Evolutionary conservation across 1,140 invertebrate species (phyloP), one percentile per base, ranked within the genome.

Genomic region (Vanessa tameamea): DNA sequence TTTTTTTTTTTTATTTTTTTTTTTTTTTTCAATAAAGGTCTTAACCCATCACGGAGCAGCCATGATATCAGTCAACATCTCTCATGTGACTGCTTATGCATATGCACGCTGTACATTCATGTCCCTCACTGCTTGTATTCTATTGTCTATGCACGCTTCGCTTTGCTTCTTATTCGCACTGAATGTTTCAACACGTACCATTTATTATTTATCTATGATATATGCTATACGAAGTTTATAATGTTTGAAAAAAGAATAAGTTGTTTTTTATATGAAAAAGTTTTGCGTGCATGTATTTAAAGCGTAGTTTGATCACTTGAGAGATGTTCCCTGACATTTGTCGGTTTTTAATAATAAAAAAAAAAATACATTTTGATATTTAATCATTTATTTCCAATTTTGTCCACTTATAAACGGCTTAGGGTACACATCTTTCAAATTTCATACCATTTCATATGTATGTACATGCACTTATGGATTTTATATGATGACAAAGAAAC

Each of bases 281-380:
- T 70, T 72, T 72, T 48, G 82, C 82, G 82, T 84, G 88, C 87
- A 88, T 87, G 88, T 69, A 69, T 69, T 57, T 57, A 57, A 23
- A 69, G 66, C 66, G 37, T 43, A 69, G 53, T 78, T 64, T 85
- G 8, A 26, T 57, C 85, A 87, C 87, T 90, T 92, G 90, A 92
- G 90, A 92, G 90, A 92, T 92, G 90, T 91, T 90, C 85, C 86
- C 88, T 88, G 84, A 83, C 87, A 82, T 87, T 84, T 80, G 87
- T 90, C 87, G 85, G 86, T 89, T 69, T 51, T 37, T 8, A 6
- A n/a, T 61, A 7, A n/a, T 12, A 61, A 71, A 68, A 65, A 64
- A 43, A 43, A 9, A 43, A 43, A 43, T 9, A 37, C 31, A 7
- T 43, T 43, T 43, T 5, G 37, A 43, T 9, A 57, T 53, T 31